Conservation (phyloP, 2,113 vertebrate genomes). For the Oncorhynchus mykiss region DNA sequence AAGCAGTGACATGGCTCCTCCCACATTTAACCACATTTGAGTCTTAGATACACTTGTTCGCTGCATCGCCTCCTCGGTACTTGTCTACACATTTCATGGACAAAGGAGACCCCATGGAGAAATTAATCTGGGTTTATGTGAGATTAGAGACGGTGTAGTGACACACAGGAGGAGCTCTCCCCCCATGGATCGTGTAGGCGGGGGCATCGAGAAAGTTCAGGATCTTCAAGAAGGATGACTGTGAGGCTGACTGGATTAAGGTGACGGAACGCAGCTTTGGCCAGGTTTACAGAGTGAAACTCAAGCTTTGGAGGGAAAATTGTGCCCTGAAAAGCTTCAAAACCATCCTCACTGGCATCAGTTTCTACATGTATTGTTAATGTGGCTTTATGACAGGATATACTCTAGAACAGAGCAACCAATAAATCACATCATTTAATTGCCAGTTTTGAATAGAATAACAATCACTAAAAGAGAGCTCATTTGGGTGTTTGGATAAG, state of each 20-base stretch:
- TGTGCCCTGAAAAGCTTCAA: slow-evolving; percentile 77
- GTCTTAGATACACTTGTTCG: too few species aligned
- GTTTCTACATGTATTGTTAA: slow-evolving; percentile 69
- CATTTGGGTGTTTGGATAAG: too few species aligned
- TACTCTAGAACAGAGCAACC: too few species aligned
- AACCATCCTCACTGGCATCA: slow-evolving; percentile 48
- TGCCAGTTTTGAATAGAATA: too few species aligned
- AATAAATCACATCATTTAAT: too few species aligned
- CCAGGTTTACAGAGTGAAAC: slow-evolving; percentile 80
- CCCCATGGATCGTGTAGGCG: slow-evolving; percentile 43
- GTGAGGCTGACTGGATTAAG: slow-evolving; percentile 78
- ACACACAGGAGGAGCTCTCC: slow-evolving; percentile 16
- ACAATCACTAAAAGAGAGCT: too few species aligned
- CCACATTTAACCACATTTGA: too few species aligned
- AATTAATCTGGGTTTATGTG: neutral
- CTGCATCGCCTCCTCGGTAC: too few species aligned
- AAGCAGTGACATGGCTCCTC: neutral
- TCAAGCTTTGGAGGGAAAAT: slow-evolving; percentile 73
- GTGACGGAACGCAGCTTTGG: slow-evolving; percentile 78
- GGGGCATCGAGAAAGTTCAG: slow-evolving; percentile 40
- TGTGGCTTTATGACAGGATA: neutral
- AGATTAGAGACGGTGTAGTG: slow-evolving; percentile 11
- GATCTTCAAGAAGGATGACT: slow-evolving; percentile 78
- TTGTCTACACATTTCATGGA: neutral
- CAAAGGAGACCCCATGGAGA: neutral